Base-by-base conservation (phyloP, 1,140 invertebrate genomes). In the Cataglyphis hispanica region DNA sequence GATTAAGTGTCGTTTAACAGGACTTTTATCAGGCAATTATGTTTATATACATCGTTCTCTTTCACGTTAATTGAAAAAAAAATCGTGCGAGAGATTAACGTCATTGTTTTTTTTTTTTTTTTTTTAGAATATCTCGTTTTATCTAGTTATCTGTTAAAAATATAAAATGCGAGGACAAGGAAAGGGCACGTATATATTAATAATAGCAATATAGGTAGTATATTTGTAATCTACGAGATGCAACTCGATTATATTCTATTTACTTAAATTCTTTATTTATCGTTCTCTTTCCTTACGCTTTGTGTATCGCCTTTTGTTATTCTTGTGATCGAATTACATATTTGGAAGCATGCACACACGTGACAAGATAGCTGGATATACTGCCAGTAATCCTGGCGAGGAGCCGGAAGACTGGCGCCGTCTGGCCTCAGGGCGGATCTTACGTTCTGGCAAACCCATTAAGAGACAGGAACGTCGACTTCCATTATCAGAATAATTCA, bases 391-490 rank as follows among this genome's bases (percentile, higher is more conserved):
- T 89, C 46, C 46, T 50, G 76, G 80, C 88, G 64, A 89, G 75
- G 87, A 90, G 88, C 80, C 86, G 75, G 31, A 87, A 87, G 58
- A 11, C 58, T 88, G 89, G 89, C 89, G 89, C 89, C 89, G 89
- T 90, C 89, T 88, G 84, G 81, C 78, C 80, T 81, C 37, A 58
- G 69, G 69, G 19, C 69, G 84, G 40, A 90, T 86, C 74, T 84
- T 90, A 84, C 80, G 76, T 75, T 69, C 84, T 81, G 72, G 69
- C 78, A 85, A 90, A 72, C 76, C 86, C 75, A 83, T 75, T 86
- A 90, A 90, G 56, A 74, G 77, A 78, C 37, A 87, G 61, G 88
- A 90, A 87, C 89, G 60, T 90, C 66, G 88, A 90, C 88, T 86
- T 78, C 46, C 31, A 40, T 76, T 76, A 46, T 43, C 37, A 72